phyloP scores from a whole-genome alignment of 2,797 vertebrate genomes.

The Agapornis canus region DNA sequence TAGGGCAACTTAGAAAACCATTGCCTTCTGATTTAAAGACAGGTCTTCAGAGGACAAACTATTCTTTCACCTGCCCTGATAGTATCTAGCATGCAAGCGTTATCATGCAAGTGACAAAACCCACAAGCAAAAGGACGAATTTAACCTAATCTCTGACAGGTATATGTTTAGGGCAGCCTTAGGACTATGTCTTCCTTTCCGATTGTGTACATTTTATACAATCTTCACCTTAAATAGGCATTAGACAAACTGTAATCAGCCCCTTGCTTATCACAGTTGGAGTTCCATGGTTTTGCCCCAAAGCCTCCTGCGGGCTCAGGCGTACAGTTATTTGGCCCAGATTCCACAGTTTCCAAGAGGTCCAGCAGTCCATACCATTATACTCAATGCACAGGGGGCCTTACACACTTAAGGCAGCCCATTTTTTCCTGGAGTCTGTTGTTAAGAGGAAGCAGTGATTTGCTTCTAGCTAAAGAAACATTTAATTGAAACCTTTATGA shows the following conservation, averaged over 20 bases:
- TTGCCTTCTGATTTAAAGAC: neutral
- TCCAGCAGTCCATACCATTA: neutral
- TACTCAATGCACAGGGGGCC: neutral
- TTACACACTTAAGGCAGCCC: neutral
- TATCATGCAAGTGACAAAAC: neutral
- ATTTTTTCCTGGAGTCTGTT: neutral
- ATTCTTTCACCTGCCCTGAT: neutral
- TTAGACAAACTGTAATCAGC: neutral
- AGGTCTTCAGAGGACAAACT: neutral
- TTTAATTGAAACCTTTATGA: slow-evolving; percentile 2
- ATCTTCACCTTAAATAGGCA: neutral
- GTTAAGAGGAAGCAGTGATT: neutral
- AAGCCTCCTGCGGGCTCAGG: neutral
- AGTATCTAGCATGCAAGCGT: neutral
- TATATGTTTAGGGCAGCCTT: neutral
- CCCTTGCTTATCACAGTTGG: neutral
- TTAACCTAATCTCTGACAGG: neutral
- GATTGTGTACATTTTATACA: neutral
- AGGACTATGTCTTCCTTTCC: neutral
- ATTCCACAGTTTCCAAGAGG: neutral
- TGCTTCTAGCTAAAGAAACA: neutral
- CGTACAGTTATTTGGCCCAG: neutral
- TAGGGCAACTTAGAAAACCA: neutral
- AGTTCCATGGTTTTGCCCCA: neutral
- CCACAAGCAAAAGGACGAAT: neutral